phyloP scores from a whole-genome alignment of 2,797 vertebrate genomes.

The Morus bassanus region DNA sequence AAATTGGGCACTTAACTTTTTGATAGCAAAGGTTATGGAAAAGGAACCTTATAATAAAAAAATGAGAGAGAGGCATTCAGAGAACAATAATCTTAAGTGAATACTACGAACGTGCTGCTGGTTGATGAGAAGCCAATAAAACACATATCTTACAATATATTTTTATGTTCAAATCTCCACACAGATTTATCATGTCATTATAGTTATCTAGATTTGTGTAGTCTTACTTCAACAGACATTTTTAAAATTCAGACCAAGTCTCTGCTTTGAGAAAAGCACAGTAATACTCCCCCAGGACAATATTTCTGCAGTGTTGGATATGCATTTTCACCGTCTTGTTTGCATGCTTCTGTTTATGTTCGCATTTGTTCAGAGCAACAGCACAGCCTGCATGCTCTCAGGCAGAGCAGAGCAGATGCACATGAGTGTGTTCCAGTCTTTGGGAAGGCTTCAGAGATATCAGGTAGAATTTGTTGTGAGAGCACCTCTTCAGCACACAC shows the following conservation, averaged over 20 bases:
- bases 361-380: neutral
- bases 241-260: neutral
- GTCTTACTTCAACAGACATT: neutral
- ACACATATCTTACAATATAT: neutral
- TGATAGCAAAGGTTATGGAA: neutral
- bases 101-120: neutral
- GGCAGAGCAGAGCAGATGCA: neutral
- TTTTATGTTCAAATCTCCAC: neutral
- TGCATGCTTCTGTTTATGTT: neutral
- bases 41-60: neutral
- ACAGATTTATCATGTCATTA: neutral
- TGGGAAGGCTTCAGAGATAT: neutral
- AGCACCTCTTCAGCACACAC: neutral
- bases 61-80: neutral
- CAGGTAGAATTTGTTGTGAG: neutral
- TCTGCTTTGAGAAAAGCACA: neutral
- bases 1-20: neutral
- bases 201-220: neutral
- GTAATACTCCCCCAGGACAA: neutral
- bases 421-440: accelerated
- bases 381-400: neutral
- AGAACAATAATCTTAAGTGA: neutral
- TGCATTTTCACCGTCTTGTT: neutral
- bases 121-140: neutral
- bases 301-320: neutral